phyloP scores from a whole-genome alignment of 2,888 invertebrate genomes.

The Noctua janthe region DNA sequence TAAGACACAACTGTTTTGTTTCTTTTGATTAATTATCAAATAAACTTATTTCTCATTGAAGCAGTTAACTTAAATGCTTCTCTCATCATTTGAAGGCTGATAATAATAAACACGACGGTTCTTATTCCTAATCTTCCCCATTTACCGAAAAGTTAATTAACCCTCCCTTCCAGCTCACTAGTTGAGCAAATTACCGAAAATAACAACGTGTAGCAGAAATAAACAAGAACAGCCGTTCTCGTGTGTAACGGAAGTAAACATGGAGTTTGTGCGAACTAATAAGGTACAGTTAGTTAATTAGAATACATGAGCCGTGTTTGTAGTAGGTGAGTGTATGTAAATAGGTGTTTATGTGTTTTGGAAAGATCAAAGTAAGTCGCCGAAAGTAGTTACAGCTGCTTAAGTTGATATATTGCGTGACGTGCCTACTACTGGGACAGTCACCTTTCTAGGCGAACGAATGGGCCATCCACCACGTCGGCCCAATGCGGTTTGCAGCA shows the following conservation, averaged over 20 bases:
- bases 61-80: neutral
- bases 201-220: conserved; percentile 14
- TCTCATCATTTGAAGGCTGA: neutral
- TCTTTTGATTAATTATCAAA: too few relatives aligned
- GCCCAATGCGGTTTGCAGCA: neutral
- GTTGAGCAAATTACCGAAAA: conserved; percentile 33
- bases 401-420: neutral
- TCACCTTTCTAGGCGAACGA: neutral
- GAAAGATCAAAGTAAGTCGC: neutral
- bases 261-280: conserved; percentile 16
- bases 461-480: neutral
- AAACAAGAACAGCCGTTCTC: conserved; percentile 43
- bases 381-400: neutral
- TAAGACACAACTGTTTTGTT: too few relatives aligned
- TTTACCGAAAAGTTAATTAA: conserved; percentile 17
- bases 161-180: conserved; percentile 10
- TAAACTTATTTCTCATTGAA: too few relatives aligned
- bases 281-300: conserved; percentile 52
- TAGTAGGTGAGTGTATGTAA: neutral
- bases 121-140: neutral
- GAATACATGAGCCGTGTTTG: conserved; percentile 11
- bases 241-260: conserved; percentile 26
- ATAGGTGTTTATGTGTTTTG: neutral
- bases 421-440: neutral
- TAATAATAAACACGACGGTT: neutral